Percentiles rank a stretch among this genome's conserved stretches.
Evolutionary conservation across 2,888 invertebrate species (phyloP).

Genomic region (Eulithis prunata): DNA sequence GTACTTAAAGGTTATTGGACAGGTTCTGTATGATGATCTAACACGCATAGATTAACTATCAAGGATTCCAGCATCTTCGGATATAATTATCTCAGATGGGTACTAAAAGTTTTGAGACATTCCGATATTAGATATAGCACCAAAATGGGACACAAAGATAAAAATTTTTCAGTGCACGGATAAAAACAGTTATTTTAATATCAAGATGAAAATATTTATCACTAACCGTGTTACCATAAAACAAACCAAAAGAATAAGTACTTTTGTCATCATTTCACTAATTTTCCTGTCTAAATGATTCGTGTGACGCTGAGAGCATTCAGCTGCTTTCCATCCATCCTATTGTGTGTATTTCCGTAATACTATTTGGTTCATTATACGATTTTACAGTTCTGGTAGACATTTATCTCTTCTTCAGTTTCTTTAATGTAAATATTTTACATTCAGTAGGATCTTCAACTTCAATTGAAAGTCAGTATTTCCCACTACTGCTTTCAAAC

Average conservation of each 20-base stretch:
- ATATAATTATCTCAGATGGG: slow-evolving; percentile 27
- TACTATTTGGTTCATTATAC: neutral
- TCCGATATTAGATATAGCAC: slow-evolving; percentile 6
- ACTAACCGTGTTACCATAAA: neutral
- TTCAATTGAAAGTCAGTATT: neutral
- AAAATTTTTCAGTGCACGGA: slow-evolving; percentile 1
- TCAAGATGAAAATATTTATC: neutral
- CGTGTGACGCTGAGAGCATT: slow-evolving; percentile 7
- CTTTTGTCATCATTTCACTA: neutral
- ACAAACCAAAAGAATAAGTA: neutral
- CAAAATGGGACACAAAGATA: neutral
- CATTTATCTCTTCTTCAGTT: neutral
- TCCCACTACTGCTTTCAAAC: neutral
- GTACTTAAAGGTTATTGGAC: slow-evolving; percentile 63
- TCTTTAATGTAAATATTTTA: neutral
- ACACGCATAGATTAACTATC: slow-evolving; percentile 69
- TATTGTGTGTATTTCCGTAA: slow-evolving; percentile 10
- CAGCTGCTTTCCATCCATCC: slow-evolving; percentile 15
- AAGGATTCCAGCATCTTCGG: slow-evolving; percentile 52
- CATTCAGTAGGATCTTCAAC: neutral
- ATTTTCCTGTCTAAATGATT: slow-evolving; percentile 20
- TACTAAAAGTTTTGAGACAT: slow-evolving; percentile 12
- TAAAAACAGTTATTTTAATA: neutral
- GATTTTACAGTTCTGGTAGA: neutral
- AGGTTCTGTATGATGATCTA: slow-evolving; percentile 74